Evolutionary conservation across 2,113 vertebrate genomes (phyloP).

Genomic region (Oryzias curvinotus): DNA sequence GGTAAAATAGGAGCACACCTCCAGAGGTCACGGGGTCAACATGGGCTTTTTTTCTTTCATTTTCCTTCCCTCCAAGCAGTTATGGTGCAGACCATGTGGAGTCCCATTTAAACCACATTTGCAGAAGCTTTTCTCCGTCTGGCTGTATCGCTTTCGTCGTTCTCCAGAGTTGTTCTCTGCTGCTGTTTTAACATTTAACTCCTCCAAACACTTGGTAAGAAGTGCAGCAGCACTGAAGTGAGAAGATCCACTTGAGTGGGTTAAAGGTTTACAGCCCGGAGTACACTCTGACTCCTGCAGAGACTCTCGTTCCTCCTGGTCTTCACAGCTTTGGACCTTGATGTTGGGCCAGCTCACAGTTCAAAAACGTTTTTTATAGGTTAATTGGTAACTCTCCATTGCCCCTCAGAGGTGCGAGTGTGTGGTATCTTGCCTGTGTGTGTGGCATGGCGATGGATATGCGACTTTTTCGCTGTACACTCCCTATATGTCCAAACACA

Average conservation of each 20-base stretch:
- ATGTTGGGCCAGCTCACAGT: background rate
- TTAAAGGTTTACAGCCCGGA: slow-evolving; percentile 40
- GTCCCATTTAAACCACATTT: slow-evolving; percentile 19
- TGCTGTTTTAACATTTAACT: slow-evolving; percentile 2
- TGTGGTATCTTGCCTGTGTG: too few species aligned
- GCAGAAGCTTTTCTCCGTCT: background rate
- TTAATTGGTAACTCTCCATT: too few species aligned
- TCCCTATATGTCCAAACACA: too few species aligned
- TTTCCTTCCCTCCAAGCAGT: slow-evolving; percentile 18
- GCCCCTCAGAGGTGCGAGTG: too few species aligned
- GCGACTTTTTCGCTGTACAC: too few species aligned
- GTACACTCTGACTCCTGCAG: slow-evolving; percentile 26
- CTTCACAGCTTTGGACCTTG: slow-evolving; percentile 49
- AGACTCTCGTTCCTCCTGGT: slow-evolving; percentile 18
- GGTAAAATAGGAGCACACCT: slow-evolving; percentile 66
- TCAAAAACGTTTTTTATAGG: too few species aligned
- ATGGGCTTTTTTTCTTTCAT: slow-evolving; percentile 52
- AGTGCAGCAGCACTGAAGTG: slow-evolving; percentile 16
- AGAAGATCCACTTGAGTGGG: slow-evolving; percentile 64
- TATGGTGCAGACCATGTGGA: slow-evolving; percentile 18
- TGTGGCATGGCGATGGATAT: too few species aligned
- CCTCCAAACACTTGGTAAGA: too few species aligned
- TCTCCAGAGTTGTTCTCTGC: slow-evolving; percentile 13
- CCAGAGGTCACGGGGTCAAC: slow-evolving; percentile 65
- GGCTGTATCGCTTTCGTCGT: slow-evolving; percentile 6